These are phyloP conservation scores for Drosophila quinaria DNA, from an alignment of 2,888 invertebrate genomes.

Conservation along the genomic window DNA sequence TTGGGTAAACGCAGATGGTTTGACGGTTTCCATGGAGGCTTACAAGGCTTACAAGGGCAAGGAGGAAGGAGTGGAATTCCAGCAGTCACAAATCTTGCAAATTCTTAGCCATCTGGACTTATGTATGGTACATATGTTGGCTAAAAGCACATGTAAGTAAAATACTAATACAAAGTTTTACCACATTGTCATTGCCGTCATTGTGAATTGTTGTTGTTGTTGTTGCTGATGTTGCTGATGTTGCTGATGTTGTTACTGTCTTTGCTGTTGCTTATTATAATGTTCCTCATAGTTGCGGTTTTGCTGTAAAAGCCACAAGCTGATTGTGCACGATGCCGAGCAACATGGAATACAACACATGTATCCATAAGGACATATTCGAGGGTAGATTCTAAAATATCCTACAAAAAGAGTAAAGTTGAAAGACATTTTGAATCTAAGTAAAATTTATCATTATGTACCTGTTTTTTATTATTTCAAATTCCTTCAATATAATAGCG, in stretches of 20 bases:
- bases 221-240: conserved; percentile 1
- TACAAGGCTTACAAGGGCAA: too few relatives aligned
- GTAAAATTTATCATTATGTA: too few relatives aligned
- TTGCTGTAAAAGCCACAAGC: conserved; percentile 56
- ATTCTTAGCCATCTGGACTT: conserved; percentile 29
- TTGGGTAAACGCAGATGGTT: conserved; percentile 46
- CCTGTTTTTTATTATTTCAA: too few relatives aligned
- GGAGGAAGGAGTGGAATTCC: neutral
- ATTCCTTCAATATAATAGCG: too few relatives aligned
- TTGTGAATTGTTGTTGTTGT: conserved; percentile 9
- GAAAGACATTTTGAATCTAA: too few relatives aligned
- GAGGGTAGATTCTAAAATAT: neutral
- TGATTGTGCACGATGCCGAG: conserved; percentile 42
- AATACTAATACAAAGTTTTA: conserved; percentile 57
- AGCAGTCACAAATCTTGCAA: conserved; percentile 28
- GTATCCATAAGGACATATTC: too few relatives aligned
- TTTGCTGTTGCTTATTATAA: conserved; percentile 54
- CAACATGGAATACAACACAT: conserved; percentile 17
- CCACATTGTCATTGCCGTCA: conserved; percentile 50
- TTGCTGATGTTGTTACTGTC: conserved; percentile 4
- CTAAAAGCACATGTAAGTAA: conserved; percentile 53
- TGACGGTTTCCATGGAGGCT: neutral
- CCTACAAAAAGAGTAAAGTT: too few relatives aligned
- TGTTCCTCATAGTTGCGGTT: conserved; percentile 64
- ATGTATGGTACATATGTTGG: conserved; percentile 14